Conservation (phyloP, 2,797 vertebrate genomes). For the Ctenochaetus hawaiiensis region DNA sequence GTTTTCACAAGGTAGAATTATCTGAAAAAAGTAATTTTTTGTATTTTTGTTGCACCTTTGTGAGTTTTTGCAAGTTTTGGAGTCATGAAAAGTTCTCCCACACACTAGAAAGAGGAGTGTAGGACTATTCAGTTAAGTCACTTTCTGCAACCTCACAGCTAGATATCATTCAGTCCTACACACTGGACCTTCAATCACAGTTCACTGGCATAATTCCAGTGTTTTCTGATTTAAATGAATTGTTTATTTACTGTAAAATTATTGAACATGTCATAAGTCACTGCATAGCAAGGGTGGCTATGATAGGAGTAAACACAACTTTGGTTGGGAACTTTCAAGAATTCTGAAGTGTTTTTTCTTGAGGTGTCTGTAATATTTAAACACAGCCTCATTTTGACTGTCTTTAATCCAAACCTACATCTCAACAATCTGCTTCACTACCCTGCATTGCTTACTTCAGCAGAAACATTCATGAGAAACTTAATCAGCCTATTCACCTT, state of each 20-base stretch:
- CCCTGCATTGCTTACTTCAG: slow-evolving; percentile 7
- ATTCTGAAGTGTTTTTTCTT: neutral
- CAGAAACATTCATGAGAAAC: slow-evolving; percentile 18
- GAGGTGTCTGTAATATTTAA: no score
- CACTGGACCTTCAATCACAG: neutral
- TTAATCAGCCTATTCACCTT: slow-evolving; percentile 8
- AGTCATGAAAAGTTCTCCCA: no score
- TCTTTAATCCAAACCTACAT: no score
- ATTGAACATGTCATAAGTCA: neutral
- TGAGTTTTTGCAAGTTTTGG: no score
- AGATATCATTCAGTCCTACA: no score
- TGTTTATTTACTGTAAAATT: neutral
- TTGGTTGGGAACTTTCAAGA: slow-evolving; percentile 16
- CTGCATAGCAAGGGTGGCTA: slow-evolving; percentile 1
- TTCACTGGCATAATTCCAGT: neutral
- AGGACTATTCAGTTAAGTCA: no score
- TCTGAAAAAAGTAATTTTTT: no score
- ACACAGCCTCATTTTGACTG: no score
- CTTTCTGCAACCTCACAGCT: no score
- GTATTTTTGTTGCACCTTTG: no score
- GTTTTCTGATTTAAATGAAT: slow-evolving; percentile 16
- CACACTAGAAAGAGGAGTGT: no score
- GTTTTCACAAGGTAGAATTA: no score
- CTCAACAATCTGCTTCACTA: neutral
- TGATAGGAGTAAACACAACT: slow-evolving; percentile 7